Percentiles rank a stretch among this genome's conserved stretches.
Conservation (phyloP, 1,140 invertebrate species). For the Diachasmimorpha longicaudata region DNA sequence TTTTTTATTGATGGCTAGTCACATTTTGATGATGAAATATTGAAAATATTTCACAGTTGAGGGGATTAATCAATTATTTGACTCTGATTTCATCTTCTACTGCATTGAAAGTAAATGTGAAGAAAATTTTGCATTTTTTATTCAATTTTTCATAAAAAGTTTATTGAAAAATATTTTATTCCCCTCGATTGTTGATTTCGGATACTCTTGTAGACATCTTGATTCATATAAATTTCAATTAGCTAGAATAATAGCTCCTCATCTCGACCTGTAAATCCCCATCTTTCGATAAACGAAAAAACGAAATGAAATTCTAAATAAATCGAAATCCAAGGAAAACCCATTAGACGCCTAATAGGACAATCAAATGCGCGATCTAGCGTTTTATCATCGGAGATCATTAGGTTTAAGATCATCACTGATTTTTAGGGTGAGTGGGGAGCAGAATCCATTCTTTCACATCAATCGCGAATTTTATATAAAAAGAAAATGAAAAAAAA, state of each 20-base stretch:
- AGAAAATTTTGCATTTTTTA: no score
- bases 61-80: no score
- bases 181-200: not conserved
- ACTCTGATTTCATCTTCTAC: no score
- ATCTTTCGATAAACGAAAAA: not conserved
- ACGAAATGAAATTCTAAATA: not conserved
- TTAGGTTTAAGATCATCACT: slow-evolving; percentile 9
- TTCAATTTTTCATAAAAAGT: no score
- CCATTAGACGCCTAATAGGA: slow-evolving; percentile 33
- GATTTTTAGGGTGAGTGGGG: not conserved
- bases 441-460: not conserved
- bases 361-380: slow-evolving; percentile 32
- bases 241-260: not conserved
- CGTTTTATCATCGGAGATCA: not conserved
- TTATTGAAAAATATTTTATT: not conserved
- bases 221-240: not conserved
- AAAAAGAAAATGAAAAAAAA: not conserved
- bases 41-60: not conserved
- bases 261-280: not conserved
- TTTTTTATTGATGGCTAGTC: not conserved
- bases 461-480: not conserved
- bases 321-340: not conserved
- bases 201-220: not conserved
- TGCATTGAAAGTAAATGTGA: no score
- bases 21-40: not conserved